A percentile compares a stretch with the other conserved stretches of the same genome.
phyloP scores from a whole-genome alignment of 1,140 invertebrate species.

The Drosophila nikananu region DNA sequence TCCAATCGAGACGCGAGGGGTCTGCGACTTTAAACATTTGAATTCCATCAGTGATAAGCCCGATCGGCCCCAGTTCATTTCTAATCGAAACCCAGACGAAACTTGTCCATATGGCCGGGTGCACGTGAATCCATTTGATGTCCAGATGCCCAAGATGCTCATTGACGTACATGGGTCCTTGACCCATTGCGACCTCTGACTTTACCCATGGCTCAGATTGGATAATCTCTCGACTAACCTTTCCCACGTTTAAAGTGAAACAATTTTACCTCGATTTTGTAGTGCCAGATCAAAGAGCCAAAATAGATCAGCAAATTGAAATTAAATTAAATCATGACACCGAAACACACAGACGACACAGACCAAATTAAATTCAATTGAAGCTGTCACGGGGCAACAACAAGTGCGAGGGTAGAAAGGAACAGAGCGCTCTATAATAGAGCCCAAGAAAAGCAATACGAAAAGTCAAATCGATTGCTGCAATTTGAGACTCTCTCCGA shows the following conservation, averaged over 20 bases:
- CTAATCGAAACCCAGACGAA: conserved; percentile 10
- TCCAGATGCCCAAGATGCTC: not conserved
- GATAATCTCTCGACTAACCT: conserved; percentile 49
- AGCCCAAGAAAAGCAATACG: conserved; percentile 32
- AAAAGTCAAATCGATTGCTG: conserved; percentile 65
- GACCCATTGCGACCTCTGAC: conserved; percentile 25
- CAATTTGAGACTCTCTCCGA: conserved; percentile 70
- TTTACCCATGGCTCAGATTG: conserved; percentile 47
- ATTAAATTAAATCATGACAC: conserved; percentile 81
- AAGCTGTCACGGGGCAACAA: conserved; percentile 41
- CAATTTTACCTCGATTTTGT: conserved; percentile 22
- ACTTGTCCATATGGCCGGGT: conserved; percentile 20
- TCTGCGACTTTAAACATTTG: conserved; percentile 24
- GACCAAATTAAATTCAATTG: conserved; percentile 79
- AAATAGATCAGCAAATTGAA: conserved; percentile 71
- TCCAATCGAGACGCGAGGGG: conserved; percentile 20
- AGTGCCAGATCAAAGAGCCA: conserved; percentile 58
- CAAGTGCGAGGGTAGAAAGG: conserved; percentile 30
- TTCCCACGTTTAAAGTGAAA: conserved; percentile 56
- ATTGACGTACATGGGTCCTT: conserved; percentile 35
- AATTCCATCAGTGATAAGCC: conserved; percentile 33
- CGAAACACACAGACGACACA: conserved; percentile 53
- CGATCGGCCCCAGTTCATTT: conserved; percentile 19
- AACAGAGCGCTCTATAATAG: conserved; percentile 9
- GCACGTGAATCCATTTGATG: conserved; percentile 31